These are phyloP conservation scores for Variabilichromis moorii DNA, from an alignment of 2,113 vertebrate genomes.

Conservation along the genomic window DNA sequence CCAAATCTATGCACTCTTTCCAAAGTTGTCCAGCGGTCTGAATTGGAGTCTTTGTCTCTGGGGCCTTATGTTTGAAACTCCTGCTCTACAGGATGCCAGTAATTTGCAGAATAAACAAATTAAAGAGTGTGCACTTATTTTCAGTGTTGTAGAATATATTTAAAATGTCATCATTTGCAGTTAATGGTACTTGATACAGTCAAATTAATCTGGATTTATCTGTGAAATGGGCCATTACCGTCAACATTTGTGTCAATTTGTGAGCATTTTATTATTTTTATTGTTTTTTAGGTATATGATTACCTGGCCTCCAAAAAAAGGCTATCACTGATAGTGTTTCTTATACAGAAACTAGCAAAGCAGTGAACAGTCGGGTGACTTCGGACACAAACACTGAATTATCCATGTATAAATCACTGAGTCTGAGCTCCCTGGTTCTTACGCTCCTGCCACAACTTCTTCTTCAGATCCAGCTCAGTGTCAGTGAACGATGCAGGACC, in stretches of 20 bases:
- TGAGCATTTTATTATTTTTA: background rate
- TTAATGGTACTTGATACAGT: background rate
- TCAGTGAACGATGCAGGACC: constrained; percentile 83
- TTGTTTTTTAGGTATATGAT: background rate
- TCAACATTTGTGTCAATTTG: background rate
- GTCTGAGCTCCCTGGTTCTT: constrained; percentile 63
- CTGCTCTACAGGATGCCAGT: background rate
- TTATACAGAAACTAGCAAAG: background rate
- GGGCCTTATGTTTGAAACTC: background rate
- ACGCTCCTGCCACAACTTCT: constrained; percentile 84
- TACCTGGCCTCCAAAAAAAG: background rate
- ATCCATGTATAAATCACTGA: constrained; percentile 17
- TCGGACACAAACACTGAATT: background rate
- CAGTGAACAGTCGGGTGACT: background rate
- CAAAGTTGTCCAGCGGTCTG: background rate
- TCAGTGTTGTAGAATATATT: background rate
- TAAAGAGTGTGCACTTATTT: background rate
- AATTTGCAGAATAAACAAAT: background rate
- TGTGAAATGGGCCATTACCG: background rate
- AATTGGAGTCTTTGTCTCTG: background rate
- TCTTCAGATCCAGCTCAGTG: constrained; percentile 77
- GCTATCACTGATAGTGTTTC: background rate
- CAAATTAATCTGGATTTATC: background rate
- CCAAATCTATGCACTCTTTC: background rate
- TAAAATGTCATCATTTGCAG: background rate